A percentile compares a stretch with the other conserved stretches of the same genome.
These are phyloP conservation scores for Rhamnusium bicolor DNA, from an alignment of 2,888 invertebrate species.

Conservation along the genomic window DNA sequence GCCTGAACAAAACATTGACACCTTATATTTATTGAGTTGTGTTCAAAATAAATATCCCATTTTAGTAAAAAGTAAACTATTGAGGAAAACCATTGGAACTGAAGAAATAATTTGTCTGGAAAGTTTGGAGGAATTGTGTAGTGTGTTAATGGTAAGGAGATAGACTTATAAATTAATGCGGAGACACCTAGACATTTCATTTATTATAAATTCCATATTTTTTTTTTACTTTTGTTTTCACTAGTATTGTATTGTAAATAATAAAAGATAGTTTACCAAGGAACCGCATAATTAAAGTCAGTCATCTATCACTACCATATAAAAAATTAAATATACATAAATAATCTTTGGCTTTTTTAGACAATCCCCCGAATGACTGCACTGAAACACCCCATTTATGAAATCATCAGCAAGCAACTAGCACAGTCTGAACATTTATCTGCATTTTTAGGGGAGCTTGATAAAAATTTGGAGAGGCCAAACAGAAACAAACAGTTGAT, in stretches of 20 bases:
- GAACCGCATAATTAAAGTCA: too few relatives aligned
- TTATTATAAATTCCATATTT: slow-evolving; percentile 25
- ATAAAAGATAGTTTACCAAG: too few relatives aligned
- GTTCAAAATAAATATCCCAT: slow-evolving; percentile 71
- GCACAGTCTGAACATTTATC: slow-evolving; percentile 72
- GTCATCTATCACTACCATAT: too few relatives aligned
- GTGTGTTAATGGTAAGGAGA: slow-evolving; percentile 77
- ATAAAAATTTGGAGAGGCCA: slow-evolving; percentile 72
- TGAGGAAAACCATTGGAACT: slow-evolving; percentile 75
- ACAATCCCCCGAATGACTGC: slow-evolving; percentile 75
- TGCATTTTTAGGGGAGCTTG: slow-evolving; percentile 75
- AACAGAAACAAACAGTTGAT: slow-evolving; percentile 76
- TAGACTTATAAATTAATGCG: slow-evolving; percentile 5
- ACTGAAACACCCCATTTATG: slow-evolving; percentile 78
- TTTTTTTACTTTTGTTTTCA: too few relatives aligned
- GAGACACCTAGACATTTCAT: too few relatives aligned
- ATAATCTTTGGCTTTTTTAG: slow-evolving; percentile 70
- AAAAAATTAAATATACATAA: too few relatives aligned
- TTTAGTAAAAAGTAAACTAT: slow-evolving; percentile 72
- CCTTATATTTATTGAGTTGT: slow-evolving; percentile 76
- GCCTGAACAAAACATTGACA: slow-evolving; percentile 78
- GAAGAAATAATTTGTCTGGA: slow-evolving; percentile 75
- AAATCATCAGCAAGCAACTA: slow-evolving; percentile 74
- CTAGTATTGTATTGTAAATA: too few relatives aligned
- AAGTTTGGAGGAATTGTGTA: slow-evolving; percentile 73